Conservation (phyloP, 2,113 vertebrate species). For the Redunca redunca region DNA sequence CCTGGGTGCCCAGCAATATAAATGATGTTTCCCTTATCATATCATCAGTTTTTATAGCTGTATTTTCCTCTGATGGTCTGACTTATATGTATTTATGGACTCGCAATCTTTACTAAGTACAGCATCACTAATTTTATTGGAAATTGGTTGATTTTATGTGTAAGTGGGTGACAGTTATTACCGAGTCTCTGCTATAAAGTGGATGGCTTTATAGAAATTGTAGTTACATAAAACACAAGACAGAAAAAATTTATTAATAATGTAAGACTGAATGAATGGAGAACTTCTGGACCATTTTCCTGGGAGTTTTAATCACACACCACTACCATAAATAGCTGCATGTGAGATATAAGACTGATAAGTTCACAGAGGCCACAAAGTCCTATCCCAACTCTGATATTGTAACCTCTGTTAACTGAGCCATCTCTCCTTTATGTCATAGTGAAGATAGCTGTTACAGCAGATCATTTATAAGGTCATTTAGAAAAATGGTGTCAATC, state of each 20-base stretch:
- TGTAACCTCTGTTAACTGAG: neutral
- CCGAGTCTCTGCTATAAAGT: neutral
- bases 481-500: neutral
- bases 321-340: neutral
- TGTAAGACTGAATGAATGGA: neutral
- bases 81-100: neutral
- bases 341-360: neutral
- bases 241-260: neutral
- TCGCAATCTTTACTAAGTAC: neutral
- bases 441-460: neutral
- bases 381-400: too few relatives aligned
- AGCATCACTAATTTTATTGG: neutral
- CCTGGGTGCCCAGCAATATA: neutral
- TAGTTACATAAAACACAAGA: constrained; percentile 8
- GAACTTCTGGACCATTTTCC: neutral
- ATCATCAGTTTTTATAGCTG: neutral
- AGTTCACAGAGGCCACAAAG: neutral
- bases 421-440: neutral
- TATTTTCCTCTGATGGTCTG: neutral
- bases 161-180: neutral
- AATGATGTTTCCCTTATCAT: neutral
- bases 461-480: neutral
- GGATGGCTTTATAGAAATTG: neutral
- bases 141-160: neutral
- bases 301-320: neutral